Evolutionary conservation across 2,888 invertebrate genomes (phyloP).

Genomic region (Tinea semifulvella): DNA sequence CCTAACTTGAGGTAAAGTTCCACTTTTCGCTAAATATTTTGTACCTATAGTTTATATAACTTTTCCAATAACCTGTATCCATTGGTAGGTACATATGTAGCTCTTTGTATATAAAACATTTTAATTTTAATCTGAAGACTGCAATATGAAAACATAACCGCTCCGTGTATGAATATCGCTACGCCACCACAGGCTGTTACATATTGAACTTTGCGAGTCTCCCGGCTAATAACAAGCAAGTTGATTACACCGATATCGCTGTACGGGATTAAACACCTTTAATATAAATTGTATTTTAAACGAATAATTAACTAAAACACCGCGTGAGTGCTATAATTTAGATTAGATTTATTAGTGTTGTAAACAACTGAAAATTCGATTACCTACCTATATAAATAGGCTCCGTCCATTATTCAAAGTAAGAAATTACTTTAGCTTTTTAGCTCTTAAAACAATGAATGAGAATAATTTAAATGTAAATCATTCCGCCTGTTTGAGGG

Average conservation of each 20-base stretch:
- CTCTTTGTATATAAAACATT: no score
- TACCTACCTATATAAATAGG: constrained; percentile 4
- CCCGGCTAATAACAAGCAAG: not conserved
- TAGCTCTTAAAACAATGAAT: constrained; percentile 8
- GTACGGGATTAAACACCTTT: constrained; percentile 9
- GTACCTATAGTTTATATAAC: no score
- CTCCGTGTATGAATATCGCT: not conserved
- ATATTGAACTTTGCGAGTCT: constrained; percentile 1
- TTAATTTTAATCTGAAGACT: no score
- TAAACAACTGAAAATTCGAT: constrained; percentile 6
- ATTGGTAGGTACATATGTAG: no score
- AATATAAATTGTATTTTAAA: constrained; percentile 8
- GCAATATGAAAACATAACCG: not conserved
- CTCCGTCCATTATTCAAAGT: constrained; percentile 5
- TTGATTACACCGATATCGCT: not conserved
- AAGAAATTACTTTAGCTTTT: constrained; percentile 7
- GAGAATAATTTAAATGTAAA: constrained; percentile 9
- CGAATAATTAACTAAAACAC: not conserved
- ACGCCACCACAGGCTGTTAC: not conserved
- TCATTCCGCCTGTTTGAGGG: constrained; percentile 3
- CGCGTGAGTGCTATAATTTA: constrained; percentile 7
- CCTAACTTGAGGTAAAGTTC: no score
- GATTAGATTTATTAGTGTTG: constrained; percentile 6
- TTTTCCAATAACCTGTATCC: no score
- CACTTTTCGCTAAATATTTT: no score